Base-by-base conservation (phyloP, 2,888 invertebrate genomes). In the Rutpela maculata region DNA sequence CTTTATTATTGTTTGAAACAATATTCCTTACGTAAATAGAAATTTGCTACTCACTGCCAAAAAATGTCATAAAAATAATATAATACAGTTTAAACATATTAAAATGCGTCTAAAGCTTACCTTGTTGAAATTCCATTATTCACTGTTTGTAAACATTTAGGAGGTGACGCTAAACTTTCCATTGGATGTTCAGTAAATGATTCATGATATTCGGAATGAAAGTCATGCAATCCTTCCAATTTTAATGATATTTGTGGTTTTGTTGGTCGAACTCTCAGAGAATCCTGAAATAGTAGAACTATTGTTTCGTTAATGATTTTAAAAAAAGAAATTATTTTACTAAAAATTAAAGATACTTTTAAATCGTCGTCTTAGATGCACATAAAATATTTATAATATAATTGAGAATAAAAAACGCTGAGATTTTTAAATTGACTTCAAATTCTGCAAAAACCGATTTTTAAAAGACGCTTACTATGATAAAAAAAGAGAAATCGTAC, bases 141-240 rank as follows among this genome's bases (percentile, higher is more conserved):
- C 76, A 76, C 80, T 67, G 79, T 80, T 72, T 81, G 75, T 77
- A 77, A 66, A 10, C 79, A 63, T 50, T 80, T 74, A 43, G 80
- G 57, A 17, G 83, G 81, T 67, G 80, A 78, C 63, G 59, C 68
- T 55, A 78, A 76, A 57, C 80, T 84, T 79, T 87, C 85, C 6
- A 84, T 69, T 15, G 86, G 85, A 81, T 85, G 82, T 78, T 85
- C 84, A 62, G 81, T 82, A 80, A 85, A 88, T 38, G 85, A 84
- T 76, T 86, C 87, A 80, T 83, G 82, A 73, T 88, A 87, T 79
- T 88, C 86, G 2, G 88, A 82, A 50, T 88, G 87, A 55, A 89
- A 83, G 26, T 90, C 87, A 19, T 88, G 84, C 55, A 84, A 84
- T n/a, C 90, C 90, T 77, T 91, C 91, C 56, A 90, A 83, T 74